phyloP scores from a whole-genome alignment of 2,888 invertebrate genomes.

The Drosophila niveifrons region DNA sequence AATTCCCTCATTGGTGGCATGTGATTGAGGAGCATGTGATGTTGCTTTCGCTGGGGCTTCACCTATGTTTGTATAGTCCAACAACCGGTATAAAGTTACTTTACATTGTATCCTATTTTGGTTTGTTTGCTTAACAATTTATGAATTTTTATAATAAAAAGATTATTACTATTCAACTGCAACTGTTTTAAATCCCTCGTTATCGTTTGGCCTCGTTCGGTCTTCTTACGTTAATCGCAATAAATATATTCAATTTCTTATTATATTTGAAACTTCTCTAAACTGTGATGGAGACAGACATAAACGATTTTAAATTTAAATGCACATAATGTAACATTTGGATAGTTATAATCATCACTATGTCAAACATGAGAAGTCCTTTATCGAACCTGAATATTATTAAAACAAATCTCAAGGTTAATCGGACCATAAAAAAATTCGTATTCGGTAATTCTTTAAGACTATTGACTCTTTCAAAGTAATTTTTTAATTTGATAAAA shows the following conservation, averaged over 20 bases:
- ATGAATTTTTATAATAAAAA: not conserved
- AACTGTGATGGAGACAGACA: not conserved
- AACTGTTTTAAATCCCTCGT: not conserved
- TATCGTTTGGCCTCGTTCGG: not conserved
- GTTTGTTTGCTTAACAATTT: not conserved
- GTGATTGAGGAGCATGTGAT: slow-evolving; percentile 29
- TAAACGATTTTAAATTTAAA: too few species aligned
- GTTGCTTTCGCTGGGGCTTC: slow-evolving; percentile 85
- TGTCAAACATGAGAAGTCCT: too few species aligned
- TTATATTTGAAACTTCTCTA: not conserved
- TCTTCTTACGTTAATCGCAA: not conserved
- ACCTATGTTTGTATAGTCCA: slow-evolving; percentile 73
- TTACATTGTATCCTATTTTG: too few species aligned
- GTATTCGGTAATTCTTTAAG: not conserved
- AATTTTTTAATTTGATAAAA: not conserved
- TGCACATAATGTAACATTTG: too few species aligned
- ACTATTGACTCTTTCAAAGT: not conserved
- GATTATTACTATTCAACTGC: not conserved
- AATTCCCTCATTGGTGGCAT: slow-evolving; percentile 81
- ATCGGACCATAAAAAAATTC: not conserved
- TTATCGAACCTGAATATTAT: too few species aligned
- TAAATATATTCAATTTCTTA: not conserved
- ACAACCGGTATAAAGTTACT: slow-evolving; percentile 19
- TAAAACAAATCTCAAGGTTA: not conserved
- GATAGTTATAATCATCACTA: too few species aligned